These are phyloP conservation scores for Lepidonotus clava DNA, from an alignment of 2,888 invertebrate genomes.

Conservation along the genomic window DNA sequence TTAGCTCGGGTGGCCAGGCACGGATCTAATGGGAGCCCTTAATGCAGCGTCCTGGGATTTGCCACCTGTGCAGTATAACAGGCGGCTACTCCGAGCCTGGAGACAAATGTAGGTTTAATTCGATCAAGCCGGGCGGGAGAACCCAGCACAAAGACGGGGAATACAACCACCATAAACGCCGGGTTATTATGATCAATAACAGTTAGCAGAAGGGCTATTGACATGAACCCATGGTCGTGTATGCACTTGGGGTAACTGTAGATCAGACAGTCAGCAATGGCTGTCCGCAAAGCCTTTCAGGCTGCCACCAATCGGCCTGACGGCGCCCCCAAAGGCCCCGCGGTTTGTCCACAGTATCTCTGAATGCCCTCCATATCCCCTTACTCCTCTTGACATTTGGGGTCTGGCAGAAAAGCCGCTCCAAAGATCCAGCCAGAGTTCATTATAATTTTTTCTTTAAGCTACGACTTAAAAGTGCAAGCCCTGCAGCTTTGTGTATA, in stretches of 20 bases:
- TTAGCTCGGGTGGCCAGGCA: background rate
- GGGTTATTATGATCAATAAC: conserved; percentile 38
- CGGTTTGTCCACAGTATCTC: background rate
- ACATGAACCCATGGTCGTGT: conserved; percentile 1
- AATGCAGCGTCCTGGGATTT: background rate
- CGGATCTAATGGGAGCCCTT: conserved; percentile 33
- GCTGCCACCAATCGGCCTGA: background rate
- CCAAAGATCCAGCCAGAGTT: too few species aligned
- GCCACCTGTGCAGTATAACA: conserved; percentile 45
- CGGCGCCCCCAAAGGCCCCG: background rate
- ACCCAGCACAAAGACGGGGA: background rate
- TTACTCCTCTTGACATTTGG: conserved; percentile 36
- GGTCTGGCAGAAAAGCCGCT: conserved; percentile 5
- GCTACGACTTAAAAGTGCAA: too few species aligned
- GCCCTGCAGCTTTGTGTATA: too few species aligned
- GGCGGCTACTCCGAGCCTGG: background rate
- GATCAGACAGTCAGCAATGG: background rate
- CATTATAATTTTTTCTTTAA: too few species aligned
- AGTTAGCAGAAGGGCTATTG: conserved; percentile 23
- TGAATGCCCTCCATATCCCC: conserved; percentile 7
- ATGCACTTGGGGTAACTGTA: conserved; percentile 5
- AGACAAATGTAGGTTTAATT: conserved; percentile 34
- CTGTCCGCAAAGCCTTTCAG: background rate
- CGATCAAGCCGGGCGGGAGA: conserved; percentile 23
- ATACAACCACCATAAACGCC: background rate